Conservation (phyloP, 2,113 vertebrate species). For the Asarcornis scutulata region DNA sequence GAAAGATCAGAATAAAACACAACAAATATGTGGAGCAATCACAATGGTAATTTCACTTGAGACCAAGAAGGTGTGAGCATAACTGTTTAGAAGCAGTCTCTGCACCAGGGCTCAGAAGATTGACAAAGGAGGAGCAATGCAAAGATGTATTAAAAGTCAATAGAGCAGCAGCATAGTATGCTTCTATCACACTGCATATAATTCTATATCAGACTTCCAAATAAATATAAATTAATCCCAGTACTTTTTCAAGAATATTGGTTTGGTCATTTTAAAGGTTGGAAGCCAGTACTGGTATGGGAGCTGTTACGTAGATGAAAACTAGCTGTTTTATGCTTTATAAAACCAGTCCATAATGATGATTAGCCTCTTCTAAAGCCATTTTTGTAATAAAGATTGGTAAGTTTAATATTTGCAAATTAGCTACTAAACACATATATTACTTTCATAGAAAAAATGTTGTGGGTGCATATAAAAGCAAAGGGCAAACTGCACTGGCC, state of each 20-base stretch:
- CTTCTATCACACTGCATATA: not conserved
- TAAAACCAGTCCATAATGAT: not conserved
- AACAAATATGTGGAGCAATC: not conserved
- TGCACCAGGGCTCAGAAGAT: not conserved
- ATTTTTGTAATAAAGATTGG: not conserved
- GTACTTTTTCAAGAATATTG: not conserved
- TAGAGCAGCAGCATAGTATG: not conserved
- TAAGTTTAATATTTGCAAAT: not conserved
- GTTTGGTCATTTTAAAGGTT: conserved; percentile 1
- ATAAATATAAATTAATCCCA: not conserved
- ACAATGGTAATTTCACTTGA: not conserved
- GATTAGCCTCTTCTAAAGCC: not conserved
- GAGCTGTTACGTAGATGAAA: not conserved
- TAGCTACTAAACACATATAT: not conserved
- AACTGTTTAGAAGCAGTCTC: not conserved
- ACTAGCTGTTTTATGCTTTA: not conserved
- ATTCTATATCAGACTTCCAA: not conserved
- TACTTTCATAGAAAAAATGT: not conserved
- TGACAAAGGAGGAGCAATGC: not conserved
- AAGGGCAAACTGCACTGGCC: not conserved
- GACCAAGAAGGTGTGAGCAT: not conserved
- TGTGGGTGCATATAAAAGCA: not conserved
- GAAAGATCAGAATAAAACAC: not conserved
- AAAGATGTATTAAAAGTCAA: not conserved
- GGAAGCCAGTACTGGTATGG: not conserved